Evolutionary conservation across 2,888 invertebrate genomes (phyloP).

Genomic region (Blastobasis adustella): DNA sequence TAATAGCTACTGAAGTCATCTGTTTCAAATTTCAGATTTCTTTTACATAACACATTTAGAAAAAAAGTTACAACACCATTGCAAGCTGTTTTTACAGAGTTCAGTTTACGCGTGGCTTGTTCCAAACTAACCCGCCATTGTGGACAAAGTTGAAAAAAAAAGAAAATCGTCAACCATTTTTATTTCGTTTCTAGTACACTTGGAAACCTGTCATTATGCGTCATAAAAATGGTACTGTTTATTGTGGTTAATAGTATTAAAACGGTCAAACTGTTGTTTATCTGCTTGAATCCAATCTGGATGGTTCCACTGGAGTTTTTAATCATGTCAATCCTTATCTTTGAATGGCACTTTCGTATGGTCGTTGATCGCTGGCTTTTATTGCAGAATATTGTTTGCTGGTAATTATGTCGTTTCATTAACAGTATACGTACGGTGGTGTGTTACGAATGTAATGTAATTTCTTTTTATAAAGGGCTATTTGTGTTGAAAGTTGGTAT

Average conservation of each 20-base stretch:
- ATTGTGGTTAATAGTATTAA: constrained; percentile 11
- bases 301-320: background rate
- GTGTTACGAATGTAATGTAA: no score
- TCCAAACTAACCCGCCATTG: constrained; percentile 13
- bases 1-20: background rate
- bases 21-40: background rate
- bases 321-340: no score
- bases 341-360: no score
- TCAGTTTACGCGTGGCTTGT: background rate
- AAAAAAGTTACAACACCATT: background rate
- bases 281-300: background rate
- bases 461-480: no score
- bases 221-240: constrained; percentile 29
- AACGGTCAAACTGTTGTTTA: background rate
- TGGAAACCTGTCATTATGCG: constrained; percentile 32
- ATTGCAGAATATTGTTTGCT: no score
- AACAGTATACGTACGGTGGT: no score
- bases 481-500: no score
- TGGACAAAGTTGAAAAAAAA: constrained; percentile 2
- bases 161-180: constrained; percentile 14
- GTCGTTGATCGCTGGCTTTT: no score
- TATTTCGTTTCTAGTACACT: constrained; percentile 3
- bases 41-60: background rate
- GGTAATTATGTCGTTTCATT: no score
- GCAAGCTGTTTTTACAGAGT: background rate